phyloP scores from a whole-genome alignment of 2,113 vertebrate genomes.

The Nibea coibor region DNA sequence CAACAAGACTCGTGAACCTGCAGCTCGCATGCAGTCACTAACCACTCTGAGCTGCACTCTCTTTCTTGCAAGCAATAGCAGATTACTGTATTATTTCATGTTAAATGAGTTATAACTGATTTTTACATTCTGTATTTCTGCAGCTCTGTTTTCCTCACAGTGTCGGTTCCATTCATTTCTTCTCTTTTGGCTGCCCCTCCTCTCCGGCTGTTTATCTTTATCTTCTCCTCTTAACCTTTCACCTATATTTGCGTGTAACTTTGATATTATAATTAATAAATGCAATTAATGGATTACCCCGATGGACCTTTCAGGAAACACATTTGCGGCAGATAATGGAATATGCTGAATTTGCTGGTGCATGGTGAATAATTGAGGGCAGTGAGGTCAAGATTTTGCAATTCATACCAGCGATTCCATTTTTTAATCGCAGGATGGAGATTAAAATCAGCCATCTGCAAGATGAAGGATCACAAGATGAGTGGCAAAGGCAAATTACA shows the following conservation, averaged over 20 bases:
- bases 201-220: not conserved
- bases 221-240: not conserved
- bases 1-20: not conserved
- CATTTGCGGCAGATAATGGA: conserved; percentile 8
- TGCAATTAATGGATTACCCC: conserved; percentile 9
- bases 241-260: conserved; percentile 1
- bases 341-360: not conserved
- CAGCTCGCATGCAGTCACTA: too few species aligned
- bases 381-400: not conserved
- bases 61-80: not conserved
- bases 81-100: not conserved
- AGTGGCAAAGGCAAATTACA: not conserved
- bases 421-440: not conserved
- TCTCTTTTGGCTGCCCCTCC: not conserved
- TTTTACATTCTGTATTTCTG: not conserved
- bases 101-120: not conserved
- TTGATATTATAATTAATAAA: conserved; percentile 38
- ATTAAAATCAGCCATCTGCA: not conserved
- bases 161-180: not conserved
- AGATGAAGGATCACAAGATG: not conserved
- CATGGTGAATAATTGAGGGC: not conserved
- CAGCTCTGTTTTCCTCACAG: too few species aligned
- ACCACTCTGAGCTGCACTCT: not conserved
- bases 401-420: not conserved
- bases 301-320: not conserved